Evolutionary conservation across 2,797 vertebrate species (phyloP).

Genomic region (Cheirogaleus major): DNA sequence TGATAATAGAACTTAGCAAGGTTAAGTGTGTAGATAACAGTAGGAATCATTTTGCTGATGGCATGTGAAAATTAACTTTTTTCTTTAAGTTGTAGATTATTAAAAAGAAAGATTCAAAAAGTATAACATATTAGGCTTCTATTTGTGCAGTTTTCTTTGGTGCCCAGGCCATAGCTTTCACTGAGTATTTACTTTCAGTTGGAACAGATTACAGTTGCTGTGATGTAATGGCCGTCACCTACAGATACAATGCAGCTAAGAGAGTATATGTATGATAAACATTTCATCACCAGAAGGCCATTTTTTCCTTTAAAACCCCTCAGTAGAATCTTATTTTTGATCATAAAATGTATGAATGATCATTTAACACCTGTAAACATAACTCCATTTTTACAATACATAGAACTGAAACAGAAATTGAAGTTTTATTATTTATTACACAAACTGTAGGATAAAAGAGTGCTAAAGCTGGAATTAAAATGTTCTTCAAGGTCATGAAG

Average conservation of each 20-base stretch:
- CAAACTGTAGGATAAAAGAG: background rate
- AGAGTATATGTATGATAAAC: background rate
- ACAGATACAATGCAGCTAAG: background rate
- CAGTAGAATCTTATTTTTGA: background rate
- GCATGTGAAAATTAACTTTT: conserved; percentile 8
- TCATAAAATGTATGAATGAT: background rate
- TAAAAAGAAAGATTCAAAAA: background rate
- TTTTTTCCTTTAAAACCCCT: background rate
- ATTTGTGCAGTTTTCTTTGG: background rate
- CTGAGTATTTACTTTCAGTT: background rate
- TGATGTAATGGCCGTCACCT: background rate
- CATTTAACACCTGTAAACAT: background rate
- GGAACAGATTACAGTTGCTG: background rate
- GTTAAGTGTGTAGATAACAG: background rate
- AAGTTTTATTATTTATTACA: background rate
- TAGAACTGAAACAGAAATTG: background rate
- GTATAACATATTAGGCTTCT: background rate
- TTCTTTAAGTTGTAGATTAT: background rate
- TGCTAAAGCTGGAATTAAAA: background rate
- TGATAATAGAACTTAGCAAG: background rate
- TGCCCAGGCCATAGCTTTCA: background rate
- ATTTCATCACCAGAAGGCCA: background rate
- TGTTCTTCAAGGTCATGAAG: background rate
- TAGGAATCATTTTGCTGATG: background rate
- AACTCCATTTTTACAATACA: background rate